phyloP scores from a whole-genome alignment of 2,113 vertebrate genomes.

The Chaetops frenatus region DNA sequence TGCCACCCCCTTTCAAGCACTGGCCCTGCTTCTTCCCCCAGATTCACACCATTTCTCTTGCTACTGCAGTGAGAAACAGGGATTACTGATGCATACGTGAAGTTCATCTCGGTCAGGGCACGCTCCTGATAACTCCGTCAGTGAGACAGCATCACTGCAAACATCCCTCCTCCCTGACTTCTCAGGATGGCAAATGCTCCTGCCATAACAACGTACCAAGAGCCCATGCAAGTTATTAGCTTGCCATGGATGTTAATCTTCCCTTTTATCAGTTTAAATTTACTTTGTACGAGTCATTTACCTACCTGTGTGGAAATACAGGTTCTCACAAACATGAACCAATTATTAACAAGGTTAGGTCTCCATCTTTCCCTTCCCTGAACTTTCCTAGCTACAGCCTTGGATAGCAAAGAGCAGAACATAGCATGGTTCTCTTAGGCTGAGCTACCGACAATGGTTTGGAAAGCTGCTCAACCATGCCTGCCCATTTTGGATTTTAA shows the following conservation, averaged over 20 bases:
- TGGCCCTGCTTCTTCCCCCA: not conserved
- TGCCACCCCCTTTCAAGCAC: fast-evolving
- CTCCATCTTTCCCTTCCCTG: not conserved
- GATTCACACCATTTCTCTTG: not conserved
- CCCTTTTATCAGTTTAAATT: not conserved
- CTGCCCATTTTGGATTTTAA: not conserved
- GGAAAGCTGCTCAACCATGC: not conserved
- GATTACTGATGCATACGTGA: not conserved
- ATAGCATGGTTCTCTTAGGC: fast-evolving
- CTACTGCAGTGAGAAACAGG: not conserved
- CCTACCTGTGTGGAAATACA: not conserved
- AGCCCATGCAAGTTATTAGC: not conserved
- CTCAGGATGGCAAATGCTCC: not conserved
- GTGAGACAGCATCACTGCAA: not conserved
- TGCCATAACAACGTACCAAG: not conserved
- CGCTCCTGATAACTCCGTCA: not conserved
- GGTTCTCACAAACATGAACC: not conserved
- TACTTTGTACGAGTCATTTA: not conserved
- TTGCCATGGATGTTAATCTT: not conserved
- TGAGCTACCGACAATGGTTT: not conserved
- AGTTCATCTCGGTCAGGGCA: not conserved
- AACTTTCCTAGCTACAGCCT: not conserved
- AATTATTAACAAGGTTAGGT: not conserved
- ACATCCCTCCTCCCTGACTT: not conserved
- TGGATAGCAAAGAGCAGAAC: not conserved